These are phyloP conservation scores for Yponomeuta sedellus DNA, from an alignment of 2,888 invertebrate genomes.

Conservation along the genomic window DNA sequence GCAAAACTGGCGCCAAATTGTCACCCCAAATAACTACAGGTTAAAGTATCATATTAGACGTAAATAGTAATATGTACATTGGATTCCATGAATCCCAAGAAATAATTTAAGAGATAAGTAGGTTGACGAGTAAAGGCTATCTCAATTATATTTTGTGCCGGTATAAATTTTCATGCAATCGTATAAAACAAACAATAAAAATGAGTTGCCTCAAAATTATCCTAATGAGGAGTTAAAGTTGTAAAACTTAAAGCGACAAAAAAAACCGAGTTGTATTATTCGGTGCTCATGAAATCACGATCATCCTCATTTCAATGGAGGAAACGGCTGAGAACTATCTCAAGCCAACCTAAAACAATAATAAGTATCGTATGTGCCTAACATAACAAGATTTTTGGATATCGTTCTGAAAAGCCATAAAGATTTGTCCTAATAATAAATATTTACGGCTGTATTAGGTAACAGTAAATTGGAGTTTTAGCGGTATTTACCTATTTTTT, in stretches of 20 bases:
- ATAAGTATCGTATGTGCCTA: not conserved
- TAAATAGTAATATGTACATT: too few relatives aligned
- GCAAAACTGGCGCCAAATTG: not conserved
- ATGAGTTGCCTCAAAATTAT: too few relatives aligned
- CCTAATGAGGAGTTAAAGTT: too few relatives aligned
- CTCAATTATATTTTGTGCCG: too few relatives aligned
- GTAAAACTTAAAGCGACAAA: too few relatives aligned
- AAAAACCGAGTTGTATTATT: not conserved
- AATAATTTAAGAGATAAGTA: too few relatives aligned
- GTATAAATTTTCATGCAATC: too few relatives aligned
- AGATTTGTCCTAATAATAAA: not conserved
- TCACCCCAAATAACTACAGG: not conserved
- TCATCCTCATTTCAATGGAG: slow-evolving; percentile 57
- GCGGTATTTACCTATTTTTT: slow-evolving; percentile 11
- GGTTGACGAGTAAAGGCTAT: too few relatives aligned
- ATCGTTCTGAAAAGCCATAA: not conserved
- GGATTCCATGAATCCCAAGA: too few relatives aligned
- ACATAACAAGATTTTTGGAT: not conserved
- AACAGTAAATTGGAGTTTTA: slow-evolving; percentile 23
- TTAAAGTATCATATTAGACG: too few relatives aligned
- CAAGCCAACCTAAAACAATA: not conserved
- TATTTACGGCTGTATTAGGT: not conserved
- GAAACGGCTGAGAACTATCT: slow-evolving; percentile 35
- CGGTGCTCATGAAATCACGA: slow-evolving; percentile 34
- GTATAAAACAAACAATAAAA: too few relatives aligned